These are phyloP conservation scores for Serilophus lunatus DNA, from an alignment of 2,113 vertebrate species.

Conservation along the genomic window DNA sequence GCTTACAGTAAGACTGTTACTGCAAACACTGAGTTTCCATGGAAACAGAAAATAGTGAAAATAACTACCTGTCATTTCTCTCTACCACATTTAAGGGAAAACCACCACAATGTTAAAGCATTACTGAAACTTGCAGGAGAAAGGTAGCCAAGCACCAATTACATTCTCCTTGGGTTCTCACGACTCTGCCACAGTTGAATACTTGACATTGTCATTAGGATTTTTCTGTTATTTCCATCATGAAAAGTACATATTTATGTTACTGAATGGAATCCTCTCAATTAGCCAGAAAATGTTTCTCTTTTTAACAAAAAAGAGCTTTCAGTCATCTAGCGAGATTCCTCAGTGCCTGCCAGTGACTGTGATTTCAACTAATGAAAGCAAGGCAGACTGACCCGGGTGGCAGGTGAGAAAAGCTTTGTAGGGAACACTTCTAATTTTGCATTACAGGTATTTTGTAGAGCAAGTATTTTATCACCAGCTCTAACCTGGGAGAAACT, in stretches of 20 bases:
- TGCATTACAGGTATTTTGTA: background rate
- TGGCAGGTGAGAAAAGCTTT: background rate
- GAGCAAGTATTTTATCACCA: background rate
- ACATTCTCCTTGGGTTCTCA: background rate
- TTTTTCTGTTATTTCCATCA: background rate
- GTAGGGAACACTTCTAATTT: background rate
- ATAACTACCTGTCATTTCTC: conserved; percentile 49
- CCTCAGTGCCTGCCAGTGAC: background rate
- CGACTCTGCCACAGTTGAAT: background rate
- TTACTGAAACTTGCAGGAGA: conserved; percentile 5
- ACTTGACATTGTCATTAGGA: background rate
- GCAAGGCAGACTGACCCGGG: background rate
- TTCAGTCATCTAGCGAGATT: background rate
- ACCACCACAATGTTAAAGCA: background rate
- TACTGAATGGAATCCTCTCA: background rate
- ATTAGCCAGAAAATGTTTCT: background rate
- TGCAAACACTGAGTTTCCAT: conserved; percentile 52
- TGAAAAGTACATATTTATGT: background rate
- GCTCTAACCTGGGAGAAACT: background rate
- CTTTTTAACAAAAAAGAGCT: background rate
- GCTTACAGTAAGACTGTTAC: conserved; percentile 29
- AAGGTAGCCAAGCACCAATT: conserved; percentile 6
- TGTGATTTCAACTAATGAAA: background rate
- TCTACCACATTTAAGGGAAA: conserved; percentile 21
- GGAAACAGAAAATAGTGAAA: conserved; percentile 59